Percentiles rank a stretch among this genome's conserved stretches.
Conservation (phyloP, 2,888 invertebrate species). For the Limnephilus auricula region DNA sequence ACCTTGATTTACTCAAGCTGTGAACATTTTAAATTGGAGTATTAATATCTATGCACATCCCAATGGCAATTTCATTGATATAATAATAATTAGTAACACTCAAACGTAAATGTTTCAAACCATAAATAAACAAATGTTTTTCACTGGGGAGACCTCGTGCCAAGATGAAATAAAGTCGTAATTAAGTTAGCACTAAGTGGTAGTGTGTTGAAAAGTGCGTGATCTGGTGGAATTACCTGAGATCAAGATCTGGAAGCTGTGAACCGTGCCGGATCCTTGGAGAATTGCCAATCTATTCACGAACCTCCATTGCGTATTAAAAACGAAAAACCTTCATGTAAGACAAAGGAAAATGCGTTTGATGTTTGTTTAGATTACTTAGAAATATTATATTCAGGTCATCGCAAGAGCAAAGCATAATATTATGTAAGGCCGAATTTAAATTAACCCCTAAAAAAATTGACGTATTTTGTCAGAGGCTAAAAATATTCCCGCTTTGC, state of each 20-base stretch:
- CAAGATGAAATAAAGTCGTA: not conserved
- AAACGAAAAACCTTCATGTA: not conserved
- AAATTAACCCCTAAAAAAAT: too few species aligned
- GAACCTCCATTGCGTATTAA: not conserved
- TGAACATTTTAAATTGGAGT: too few species aligned
- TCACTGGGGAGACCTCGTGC: not conserved
- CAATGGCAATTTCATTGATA: too few species aligned
- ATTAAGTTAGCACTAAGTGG: not conserved
- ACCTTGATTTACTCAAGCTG: too few species aligned
- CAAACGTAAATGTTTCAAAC: too few species aligned
- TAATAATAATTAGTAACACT: too few species aligned
- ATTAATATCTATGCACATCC: too few species aligned
- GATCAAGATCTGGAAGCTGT: constrained; percentile 15
- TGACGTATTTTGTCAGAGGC: too few species aligned
- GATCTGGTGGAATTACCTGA: not conserved
- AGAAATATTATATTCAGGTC: not conserved
- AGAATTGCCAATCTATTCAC: not conserved
- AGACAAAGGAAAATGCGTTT: not conserved
- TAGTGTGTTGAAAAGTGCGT: not conserved
- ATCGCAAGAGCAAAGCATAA: not conserved
- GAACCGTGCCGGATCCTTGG: not conserved
- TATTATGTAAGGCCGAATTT: too few species aligned
- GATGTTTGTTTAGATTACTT: not conserved
- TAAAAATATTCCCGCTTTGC: too few species aligned
- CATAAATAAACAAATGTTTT: not conserved